A percentile compares a stretch with the other conserved stretches of the same genome.
These are phyloP conservation scores for Adoxophyes honmai DNA, from an alignment of 1,140 invertebrate species.

Conservation along the genomic window DNA sequence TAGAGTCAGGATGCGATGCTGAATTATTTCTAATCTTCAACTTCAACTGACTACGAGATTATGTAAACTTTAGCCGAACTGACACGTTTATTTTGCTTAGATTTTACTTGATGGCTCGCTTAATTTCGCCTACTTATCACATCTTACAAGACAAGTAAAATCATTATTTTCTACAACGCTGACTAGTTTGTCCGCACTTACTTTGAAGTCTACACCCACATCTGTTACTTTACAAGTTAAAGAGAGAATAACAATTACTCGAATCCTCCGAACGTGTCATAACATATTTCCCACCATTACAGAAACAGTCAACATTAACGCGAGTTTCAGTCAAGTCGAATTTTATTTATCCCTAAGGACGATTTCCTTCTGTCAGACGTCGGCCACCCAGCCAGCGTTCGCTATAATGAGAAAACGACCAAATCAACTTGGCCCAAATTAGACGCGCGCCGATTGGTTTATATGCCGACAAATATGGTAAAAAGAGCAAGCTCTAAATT, in stretches of 20 bases:
- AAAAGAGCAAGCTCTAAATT: slow-evolving; percentile 8
- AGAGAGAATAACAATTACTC: neutral
- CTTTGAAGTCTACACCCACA: neutral
- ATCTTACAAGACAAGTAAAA: too few species aligned
- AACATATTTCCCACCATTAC: slow-evolving; percentile 23
- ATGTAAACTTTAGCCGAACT: too few species aligned
- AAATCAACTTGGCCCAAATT: slow-evolving; percentile 67
- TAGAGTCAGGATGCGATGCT: too few species aligned
- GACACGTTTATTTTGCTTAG: too few species aligned
- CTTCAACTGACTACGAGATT: too few species aligned
- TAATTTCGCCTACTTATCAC: too few species aligned
- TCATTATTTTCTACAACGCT: too few species aligned
- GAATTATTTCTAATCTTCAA: too few species aligned
- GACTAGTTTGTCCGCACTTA: too few species aligned
- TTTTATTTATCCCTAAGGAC: slow-evolving; percentile 68
- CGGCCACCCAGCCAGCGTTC: slow-evolving; percentile 70
- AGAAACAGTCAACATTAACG: slow-evolving; percentile 52
- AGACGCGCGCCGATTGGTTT: slow-evolving; percentile 47
- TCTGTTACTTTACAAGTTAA: neutral
- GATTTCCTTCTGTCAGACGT: slow-evolving; percentile 69
- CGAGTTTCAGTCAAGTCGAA: slow-evolving; percentile 62
- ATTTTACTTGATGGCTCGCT: too few species aligned
- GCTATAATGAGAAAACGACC: slow-evolving; percentile 67
- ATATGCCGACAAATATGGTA: slow-evolving; percentile 37
- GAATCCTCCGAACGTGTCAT: slow-evolving; percentile 8